Evolutionary conservation across 2,888 invertebrate species (phyloP), one percentile per base, ranked within the genome.

Genomic region (Liopterus haemorrhoidalis): DNA sequence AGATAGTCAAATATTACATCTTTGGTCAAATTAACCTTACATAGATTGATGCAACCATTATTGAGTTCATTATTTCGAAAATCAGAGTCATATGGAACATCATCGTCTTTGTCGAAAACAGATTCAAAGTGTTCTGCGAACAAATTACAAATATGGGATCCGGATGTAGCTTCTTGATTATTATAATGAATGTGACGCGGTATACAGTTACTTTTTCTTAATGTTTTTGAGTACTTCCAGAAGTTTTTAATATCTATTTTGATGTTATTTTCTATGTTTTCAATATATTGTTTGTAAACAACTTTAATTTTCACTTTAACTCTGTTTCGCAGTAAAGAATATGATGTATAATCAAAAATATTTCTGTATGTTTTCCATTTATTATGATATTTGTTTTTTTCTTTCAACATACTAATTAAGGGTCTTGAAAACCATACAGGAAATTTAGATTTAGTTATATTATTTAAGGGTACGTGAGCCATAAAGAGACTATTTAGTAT

Each of bases 211-310:
- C 9, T 4, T 9, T 33, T 33, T 33, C n/a, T 33, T 12, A 33
- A 18, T n/a, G 33, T 19, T 33, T 33, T 33, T 4, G 33, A 18
- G n/a, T 33, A 33, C 19, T 18, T 33, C 33, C 19, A 33, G n/a
- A 33, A 33, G 2, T 19, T n/a, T 33, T 33, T 33, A 4, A 21
- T 19, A 4, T 33, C 19, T 2, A 5, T 5, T 31, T 31, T 31
- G 15, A 31, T 31, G 19, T 31, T 31, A 6, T 31, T n/a, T 14
- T 31, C 8, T 3, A 31, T 31, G 9, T 5, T 4, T 31, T 4
- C 1, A 12, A 31, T 31, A 14, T 31, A 31, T 9, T 31, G 5
- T 8, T 11, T 2, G n/a, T 18, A 31, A 31, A 18, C 31, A 4
- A 8, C 6, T 6, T 31, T 31, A 6, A 14, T 31, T 31, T 31